Conservation (phyloP, 2,113 vertebrate species). For the Carettochelys insculpta region DNA sequence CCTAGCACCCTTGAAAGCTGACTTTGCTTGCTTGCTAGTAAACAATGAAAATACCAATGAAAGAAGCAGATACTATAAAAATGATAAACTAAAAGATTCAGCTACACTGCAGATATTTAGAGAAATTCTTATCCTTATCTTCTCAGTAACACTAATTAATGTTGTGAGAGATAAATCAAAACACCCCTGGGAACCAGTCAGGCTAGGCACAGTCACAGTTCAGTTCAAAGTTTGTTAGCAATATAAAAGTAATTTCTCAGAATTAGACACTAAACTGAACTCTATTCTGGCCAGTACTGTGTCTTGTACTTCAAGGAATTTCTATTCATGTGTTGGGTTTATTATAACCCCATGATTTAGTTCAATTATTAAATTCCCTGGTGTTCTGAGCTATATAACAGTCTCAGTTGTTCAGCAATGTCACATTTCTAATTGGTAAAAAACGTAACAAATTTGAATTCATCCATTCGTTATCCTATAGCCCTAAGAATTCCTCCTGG, state of each 20-base stretch:
- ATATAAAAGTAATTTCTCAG: background rate
- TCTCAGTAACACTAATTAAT: background rate
- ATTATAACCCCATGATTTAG: background rate
- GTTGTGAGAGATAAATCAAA: background rate
- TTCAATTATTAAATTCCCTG: background rate
- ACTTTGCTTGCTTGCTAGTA: background rate
- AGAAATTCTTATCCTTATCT: background rate
- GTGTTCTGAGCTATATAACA: background rate
- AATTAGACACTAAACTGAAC: background rate
- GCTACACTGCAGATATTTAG: background rate
- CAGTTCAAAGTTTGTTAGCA: background rate
- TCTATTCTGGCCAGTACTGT: background rate
- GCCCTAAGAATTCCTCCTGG: background rate
- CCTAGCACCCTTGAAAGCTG: background rate
- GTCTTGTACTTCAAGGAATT: background rate
- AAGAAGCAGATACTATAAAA: background rate
- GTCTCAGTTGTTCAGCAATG: background rate
- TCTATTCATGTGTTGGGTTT: background rate
- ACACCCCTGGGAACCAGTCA: background rate
- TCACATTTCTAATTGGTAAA: background rate
- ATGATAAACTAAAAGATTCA: background rate
- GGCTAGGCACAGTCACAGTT: background rate
- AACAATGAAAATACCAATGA: background rate
- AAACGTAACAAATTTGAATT: background rate
- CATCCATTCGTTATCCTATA: background rate